These are phyloP conservation scores for Andrena bicolor DNA, from an alignment of 2,888 invertebrate genomes.

Conservation along the genomic window DNA sequence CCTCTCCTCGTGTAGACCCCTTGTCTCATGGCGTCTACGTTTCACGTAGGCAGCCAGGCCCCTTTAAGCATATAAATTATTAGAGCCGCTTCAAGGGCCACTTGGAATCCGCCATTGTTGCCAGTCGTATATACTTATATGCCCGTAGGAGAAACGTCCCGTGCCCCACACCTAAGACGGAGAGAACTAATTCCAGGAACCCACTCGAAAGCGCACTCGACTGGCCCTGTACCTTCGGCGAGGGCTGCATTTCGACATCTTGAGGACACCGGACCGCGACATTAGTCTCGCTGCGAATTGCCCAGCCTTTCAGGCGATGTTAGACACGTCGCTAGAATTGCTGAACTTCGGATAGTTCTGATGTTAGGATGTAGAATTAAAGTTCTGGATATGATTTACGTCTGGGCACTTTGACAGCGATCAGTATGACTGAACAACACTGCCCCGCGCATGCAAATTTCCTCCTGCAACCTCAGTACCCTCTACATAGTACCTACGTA, in stretches of 20 bases:
- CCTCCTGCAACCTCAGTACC: slow-evolving; percentile 16
- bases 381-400: neutral
- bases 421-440: neutral
- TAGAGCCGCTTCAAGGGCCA: slow-evolving; percentile 81
- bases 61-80: slow-evolving; percentile 83
- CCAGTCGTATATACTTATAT: slow-evolving; percentile 66
- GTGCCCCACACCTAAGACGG: slow-evolving; percentile 67
- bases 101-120: slow-evolving; percentile 76
- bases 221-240: slow-evolving; percentile 45
- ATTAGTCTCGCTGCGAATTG: slow-evolving; percentile 41
- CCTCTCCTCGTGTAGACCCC: slow-evolving; percentile 64
- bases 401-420: neutral
- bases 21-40: slow-evolving; percentile 73
- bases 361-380: neutral
- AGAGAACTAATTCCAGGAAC: slow-evolving; percentile 69
- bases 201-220: slow-evolving; percentile 61
- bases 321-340: neutral
- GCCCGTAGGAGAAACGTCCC: slow-evolving; percentile 67
- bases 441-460: slow-evolving; percentile 14
- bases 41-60: slow-evolving; percentile 74
- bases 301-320: neutral
- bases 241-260: slow-evolving; percentile 30
- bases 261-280: slow-evolving; percentile 20
- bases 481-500: neutral
- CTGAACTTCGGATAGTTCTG: neutral